These are phyloP conservation scores for Ptilonorhynchus violaceus DNA, from an alignment of 2,113 vertebrate genomes.

Conservation along the genomic window DNA sequence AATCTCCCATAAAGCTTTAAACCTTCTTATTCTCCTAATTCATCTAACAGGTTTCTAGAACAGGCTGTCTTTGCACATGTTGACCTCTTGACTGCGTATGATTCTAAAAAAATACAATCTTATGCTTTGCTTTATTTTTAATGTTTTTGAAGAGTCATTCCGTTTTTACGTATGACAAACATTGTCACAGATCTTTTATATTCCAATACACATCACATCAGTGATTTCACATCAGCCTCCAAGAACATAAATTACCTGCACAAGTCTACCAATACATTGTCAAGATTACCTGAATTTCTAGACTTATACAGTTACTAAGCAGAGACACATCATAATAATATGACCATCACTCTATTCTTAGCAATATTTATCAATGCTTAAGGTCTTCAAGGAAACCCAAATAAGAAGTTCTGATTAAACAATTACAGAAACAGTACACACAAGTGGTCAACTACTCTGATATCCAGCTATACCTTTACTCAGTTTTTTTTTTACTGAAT, in stretches of 20 bases:
- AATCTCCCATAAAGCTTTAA: slow-evolving; percentile 63
- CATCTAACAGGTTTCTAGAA: slow-evolving; percentile 64
- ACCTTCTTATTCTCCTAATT: slow-evolving; percentile 70
- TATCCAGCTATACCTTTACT: not conserved
- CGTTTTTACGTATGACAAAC: not conserved
- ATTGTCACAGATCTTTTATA: not conserved
- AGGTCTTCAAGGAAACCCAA: not conserved
- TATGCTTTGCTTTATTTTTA: not conserved
- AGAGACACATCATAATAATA: not conserved
- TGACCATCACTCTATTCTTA: not conserved
- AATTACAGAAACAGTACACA: not conserved
- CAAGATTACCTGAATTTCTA: not conserved
- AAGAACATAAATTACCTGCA: not conserved
- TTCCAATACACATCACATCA: not conserved
- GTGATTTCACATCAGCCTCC: not conserved
- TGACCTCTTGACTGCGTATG: slow-evolving; percentile 32
- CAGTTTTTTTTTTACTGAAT: not conserved
- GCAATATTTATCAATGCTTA: not conserved
- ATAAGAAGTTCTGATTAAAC: not conserved
- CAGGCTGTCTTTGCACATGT: slow-evolving; percentile 51
- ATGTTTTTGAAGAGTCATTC: not conserved
- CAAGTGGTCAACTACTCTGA: not conserved
- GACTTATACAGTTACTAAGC: not conserved
- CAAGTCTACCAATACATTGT: not conserved
- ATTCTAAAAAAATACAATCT: not conserved